Evolutionary conservation across 2,113 vertebrate genomes (phyloP), one percentile per base, ranked within the genome.

Genomic region (Proteles cristata): DNA sequence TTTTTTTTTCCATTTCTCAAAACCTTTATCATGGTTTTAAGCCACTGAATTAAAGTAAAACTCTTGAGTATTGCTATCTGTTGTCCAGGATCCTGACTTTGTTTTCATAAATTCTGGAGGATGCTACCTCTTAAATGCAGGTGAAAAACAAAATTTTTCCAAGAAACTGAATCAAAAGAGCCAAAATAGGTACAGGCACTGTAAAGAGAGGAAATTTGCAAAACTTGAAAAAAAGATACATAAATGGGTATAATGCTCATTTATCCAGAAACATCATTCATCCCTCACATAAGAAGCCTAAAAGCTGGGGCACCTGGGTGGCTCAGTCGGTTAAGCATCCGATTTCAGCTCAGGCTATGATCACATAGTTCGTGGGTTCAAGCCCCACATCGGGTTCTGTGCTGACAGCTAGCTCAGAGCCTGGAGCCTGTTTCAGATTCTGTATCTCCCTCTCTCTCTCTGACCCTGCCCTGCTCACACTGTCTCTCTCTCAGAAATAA

Each of bases 41-140:
- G n/a, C 12, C 69, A 69, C 2, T 50, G 15, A 80, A 66, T 87
- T 31, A 69, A 86, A 81, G 48, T 76, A 11, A 61, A 66, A 76
- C n/a, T 39, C n/a, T 39, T 61, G 43, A 48, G 8, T n/a, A 66
- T 21, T 92, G n/a, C 85, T 89, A 45, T 58, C 39, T 45, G 35
- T 74, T 77, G 71, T 73, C 53, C 58, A 89, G 45, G 26, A 53
- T 55, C 43, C 28, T 81, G 26, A 66, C 63, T 79, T 74, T 81
- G 33, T 84, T 89, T 97, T 89, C 68, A 28, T 85, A 92, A 97
- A 89, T 73, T 81, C 39, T 90, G 25, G 21, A 87, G 35, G 43
- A 87, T 63, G 43, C 50, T 76, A 87, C 10, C 23, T 84, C 53
- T 66, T 84, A 88, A n/a, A 48, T 71, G 17, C 33, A 77, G n/a